Evolutionary conservation across 1,140 invertebrate genomes (phyloP).

Genomic region (Orussus abietinus): DNA sequence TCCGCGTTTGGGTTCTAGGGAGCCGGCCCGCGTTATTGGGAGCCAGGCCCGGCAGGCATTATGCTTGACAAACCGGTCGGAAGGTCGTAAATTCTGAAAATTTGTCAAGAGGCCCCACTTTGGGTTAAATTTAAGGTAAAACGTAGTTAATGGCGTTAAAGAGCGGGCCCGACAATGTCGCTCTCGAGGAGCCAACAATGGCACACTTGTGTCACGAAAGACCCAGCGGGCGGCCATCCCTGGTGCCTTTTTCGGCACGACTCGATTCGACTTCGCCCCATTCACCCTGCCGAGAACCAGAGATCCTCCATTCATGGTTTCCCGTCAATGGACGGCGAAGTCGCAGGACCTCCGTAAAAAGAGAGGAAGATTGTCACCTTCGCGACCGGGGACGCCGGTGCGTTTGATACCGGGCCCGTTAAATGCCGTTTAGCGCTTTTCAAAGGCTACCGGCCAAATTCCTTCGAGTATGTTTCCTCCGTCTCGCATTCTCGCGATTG

Average conservation of each 20-base stretch:
- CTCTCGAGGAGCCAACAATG: constrained; percentile 7
- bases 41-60: too few species aligned
- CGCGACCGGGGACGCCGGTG: constrained; percentile 20
- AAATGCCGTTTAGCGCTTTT: constrained; percentile 37
- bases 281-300: constrained; percentile 8
- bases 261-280: background rate
- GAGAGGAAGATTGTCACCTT: constrained; percentile 27
- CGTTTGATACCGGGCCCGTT: constrained; percentile 30
- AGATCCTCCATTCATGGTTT: constrained; percentile 26
- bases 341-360: background rate
- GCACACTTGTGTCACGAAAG: constrained; percentile 5
- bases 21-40: too few species aligned
- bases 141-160: constrained; percentile 11
- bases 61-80: too few species aligned
- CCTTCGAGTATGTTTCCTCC: too few species aligned
- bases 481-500: too few species aligned
- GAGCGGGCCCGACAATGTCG: background rate
- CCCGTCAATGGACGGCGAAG: constrained; percentile 13
- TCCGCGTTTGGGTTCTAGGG: too few species aligned
- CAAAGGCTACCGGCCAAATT: too few species aligned
- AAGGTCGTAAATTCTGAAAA: too few species aligned
- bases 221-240: constrained; percentile 6
- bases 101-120: constrained; percentile 10
- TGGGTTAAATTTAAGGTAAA: constrained; percentile 10
- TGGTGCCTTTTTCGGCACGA: background rate